Base-by-base conservation (phyloP, 2,888 invertebrate species). In the Lithophane leautieri region DNA sequence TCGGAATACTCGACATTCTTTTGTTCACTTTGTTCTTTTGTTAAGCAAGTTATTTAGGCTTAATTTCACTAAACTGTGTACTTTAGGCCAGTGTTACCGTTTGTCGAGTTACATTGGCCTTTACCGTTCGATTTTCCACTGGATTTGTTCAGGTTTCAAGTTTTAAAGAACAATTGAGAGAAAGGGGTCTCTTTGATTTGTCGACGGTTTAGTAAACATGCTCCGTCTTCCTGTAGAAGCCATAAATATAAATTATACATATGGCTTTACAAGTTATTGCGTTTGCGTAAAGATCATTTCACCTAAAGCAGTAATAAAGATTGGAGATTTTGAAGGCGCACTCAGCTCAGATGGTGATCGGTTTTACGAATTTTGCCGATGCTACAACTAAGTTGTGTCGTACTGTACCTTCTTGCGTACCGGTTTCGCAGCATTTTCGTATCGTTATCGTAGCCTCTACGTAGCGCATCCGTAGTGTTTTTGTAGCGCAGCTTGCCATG, bases 11-110 rank as follows among this genome's bases (percentile, higher is more conserved):
- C 63, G 44, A 47, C 60, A 78, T 80, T 87, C 86, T 82, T 87
- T 86, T 78, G 82, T 87, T 83, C 74, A 85, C 86, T 86, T 87
- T 87, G 86, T 84, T 81, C 86, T 81, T 86, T 87, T 86, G 84
- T 87, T 84, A 22, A 22, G 54, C 73, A 71, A 87, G 78, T 87
- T 86, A 83, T 87, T 87, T 86, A 66, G 74, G 63, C 76, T 86
- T 73, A 82, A 84, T 85, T 87, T 85, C 76, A 78, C 74, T 79
- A 78, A 85, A 81, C 73, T 71, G 75, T 79, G 69, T 67, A 73
- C 75, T 52, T 77, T n/a, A 47, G 44, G 12, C 14, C 34, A 47
- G 61, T 60, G 71, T 16, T 52, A 44, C 54, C 25, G 52, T 42
- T 73, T 69, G 60, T 73, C 44, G 62, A 50, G 50, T 76, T 76